Base-by-base conservation (phyloP, 2,888 invertebrate species). In the Agrochola lychnidis region DNA sequence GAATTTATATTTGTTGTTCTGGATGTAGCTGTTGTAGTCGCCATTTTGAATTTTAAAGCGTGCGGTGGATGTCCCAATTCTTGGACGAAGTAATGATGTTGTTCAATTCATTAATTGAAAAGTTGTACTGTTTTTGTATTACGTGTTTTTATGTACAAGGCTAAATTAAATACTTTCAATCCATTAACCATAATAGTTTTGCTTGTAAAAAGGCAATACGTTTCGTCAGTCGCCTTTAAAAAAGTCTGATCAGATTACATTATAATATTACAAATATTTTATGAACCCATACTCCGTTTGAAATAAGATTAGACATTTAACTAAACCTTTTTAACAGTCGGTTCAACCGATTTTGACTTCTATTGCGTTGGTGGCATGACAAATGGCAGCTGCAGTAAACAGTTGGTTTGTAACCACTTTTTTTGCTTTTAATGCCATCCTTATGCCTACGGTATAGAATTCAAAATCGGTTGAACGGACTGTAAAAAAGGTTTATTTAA, bases 1-100 rank as follows among this genome's bases (percentile, higher is more conserved):
- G 88, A 59, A 85, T 90, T 90, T 78, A 87, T 89, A 89, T 89
- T 87, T 82, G 83, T 88, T 86, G 88, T 91, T 91, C 86, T 88
- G 64, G 68, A 76, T 88, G 88, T 89, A 91, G 88, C 56, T 86
- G 84, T 86, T 82, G 76, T 81, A 85, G 78, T 78, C 64, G 62
- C 68, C 70, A 61, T 70, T 77, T 76, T 87, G 62, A 81, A 75
- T 77, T 83, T 73, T 64, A 40, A 56, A 70, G 83, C 59, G 70
- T 73, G 78, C 62, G 76, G 83, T 82, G 72, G 59, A 61, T 78
- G 79, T 9, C 56, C 62, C 51, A 70, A 48, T 74, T 78, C 62
- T 77, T 74, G 78, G 40, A 36, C 36, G 10, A 10, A 42, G 56
- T 71, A 51, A 75, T 74, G 30, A 78, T 66, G 59, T 76, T 68